Conservation (phyloP, 2,113 vertebrate genomes). For the Ailuropoda melanoleuca region DNA sequence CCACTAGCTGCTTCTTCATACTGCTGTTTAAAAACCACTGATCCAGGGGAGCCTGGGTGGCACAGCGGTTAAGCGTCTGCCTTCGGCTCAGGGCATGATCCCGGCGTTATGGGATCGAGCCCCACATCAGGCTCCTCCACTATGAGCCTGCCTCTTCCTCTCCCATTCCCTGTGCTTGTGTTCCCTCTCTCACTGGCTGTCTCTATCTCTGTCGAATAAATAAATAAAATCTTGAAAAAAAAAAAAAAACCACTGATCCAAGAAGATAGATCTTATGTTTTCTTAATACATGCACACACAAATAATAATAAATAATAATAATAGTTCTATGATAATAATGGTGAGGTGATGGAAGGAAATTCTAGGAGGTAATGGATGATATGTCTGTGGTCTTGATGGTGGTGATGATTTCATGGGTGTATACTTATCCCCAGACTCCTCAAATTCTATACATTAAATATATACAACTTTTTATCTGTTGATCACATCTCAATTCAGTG, state of each 20-base stretch:
- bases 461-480: neutral
- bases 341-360: neutral
- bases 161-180: no score
- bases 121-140: no score
- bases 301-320: neutral
- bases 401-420: neutral
- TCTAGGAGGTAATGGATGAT: neutral
- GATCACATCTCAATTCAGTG: neutral
- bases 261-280: neutral
- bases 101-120: no score
- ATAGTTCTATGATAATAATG: neutral
- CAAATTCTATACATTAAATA: neutral
- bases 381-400: neutral
- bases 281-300: neutral
- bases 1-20: neutral
- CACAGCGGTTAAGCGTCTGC: no score
- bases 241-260: neutral
- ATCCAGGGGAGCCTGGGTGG: no score
- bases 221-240: no score
- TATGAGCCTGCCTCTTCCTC: no score
- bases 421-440: neutral
- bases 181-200: no score
- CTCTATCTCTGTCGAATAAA: no score
- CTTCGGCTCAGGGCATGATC: no score
- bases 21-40: neutral